Evolutionary conservation across 2,113 vertebrate genomes (phyloP), one percentile per base, ranked within the genome.

Genomic region (Cyanoramphus novaezelandiae): DNA sequence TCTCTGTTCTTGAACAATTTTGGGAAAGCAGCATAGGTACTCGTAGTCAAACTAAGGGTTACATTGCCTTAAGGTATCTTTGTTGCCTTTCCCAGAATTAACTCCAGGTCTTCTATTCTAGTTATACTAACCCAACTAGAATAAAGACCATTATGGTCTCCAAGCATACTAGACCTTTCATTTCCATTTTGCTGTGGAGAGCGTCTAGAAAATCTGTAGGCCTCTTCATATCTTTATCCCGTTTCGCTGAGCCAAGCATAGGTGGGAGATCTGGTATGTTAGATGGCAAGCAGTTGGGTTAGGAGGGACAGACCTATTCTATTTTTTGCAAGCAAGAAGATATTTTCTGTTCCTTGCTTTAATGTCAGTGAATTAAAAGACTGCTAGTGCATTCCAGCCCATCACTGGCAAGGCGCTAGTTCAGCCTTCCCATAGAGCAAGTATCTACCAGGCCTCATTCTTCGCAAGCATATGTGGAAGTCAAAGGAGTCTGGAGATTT

Each of bases 101-200:
- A 72, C 27, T 89, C 35, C 39, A 79, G 46, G 6, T 55, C 35
- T 83, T 86, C 33, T 55, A 88, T 82, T 90, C 31, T 57, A 90
- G 41, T 23, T 86, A 37, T 70, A 1, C 24, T 63, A 35, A 80
- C 31, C 11, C 20, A n/a, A n/a, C n/a, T n/a, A n/a, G n/a, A n/a
- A n/a, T n/a, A n/a, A n/a, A n/a, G n/a, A n/a, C n/a, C 6, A 1
- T 1, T 44, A 21, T 53, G 25, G 9, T 29, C 43, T 25, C n/a
- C 5, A 37, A 33, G 28, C 33, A 14, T 33, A 37, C 17, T 29
- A 8, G 1, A 23, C 33, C 12, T 86, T 82, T 49, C 13, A 9
- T 81, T 82, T 91, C 35, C 29, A 31, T 88, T 86, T 93, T 83
- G 33, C 68, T 75, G 14, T 84, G 62, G 33, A 82, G 27, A 82